phyloP scores from a whole-genome alignment of 2,888 invertebrate species.

The Drosophila nr. perissopoda region DNA sequence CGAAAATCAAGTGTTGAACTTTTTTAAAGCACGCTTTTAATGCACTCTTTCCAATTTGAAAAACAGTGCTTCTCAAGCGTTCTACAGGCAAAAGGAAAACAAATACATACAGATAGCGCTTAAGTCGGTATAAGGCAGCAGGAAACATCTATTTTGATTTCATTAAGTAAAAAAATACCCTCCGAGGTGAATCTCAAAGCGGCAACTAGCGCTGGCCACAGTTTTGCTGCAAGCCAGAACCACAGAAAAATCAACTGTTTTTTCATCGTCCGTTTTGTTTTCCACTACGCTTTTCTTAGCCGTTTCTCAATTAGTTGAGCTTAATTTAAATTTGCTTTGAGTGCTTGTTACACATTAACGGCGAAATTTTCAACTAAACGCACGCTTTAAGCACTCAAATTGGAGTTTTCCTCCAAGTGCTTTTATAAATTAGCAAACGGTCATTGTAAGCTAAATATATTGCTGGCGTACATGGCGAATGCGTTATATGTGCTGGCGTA shows the following conservation, averaged over 20 bases:
- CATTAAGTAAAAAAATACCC: slow-evolving; percentile 77
- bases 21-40: slow-evolving; percentile 16
- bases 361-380: slow-evolving; percentile 55
- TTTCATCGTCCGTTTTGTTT: slow-evolving; percentile 13
- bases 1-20: slow-evolving; percentile 18
- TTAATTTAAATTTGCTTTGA: slow-evolving; percentile 77
- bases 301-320: slow-evolving; percentile 70
- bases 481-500: slow-evolving; percentile 19
- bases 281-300: slow-evolving; percentile 13
- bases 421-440: slow-evolving; percentile 56
- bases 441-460: slow-evolving; percentile 19
- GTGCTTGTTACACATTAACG: slow-evolving; percentile 69
- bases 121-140: slow-evolving; percentile 37
- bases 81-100: background rate
- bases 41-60: slow-evolving; percentile 35
- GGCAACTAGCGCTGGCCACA: background rate
- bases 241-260: slow-evolving; percentile 47
- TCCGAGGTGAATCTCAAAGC: slow-evolving; percentile 40
- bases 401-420: slow-evolving; percentile 29
- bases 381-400: slow-evolving; percentile 47
- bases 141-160: slow-evolving; percentile 75
- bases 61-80: background rate
- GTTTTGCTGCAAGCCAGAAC: slow-evolving; percentile 22
- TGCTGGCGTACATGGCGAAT: slow-evolving; percentile 17
- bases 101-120: slow-evolving; percentile 13